Conservation (phyloP, 1,140 invertebrate genomes). For the Zaprionus nigranus region DNA sequence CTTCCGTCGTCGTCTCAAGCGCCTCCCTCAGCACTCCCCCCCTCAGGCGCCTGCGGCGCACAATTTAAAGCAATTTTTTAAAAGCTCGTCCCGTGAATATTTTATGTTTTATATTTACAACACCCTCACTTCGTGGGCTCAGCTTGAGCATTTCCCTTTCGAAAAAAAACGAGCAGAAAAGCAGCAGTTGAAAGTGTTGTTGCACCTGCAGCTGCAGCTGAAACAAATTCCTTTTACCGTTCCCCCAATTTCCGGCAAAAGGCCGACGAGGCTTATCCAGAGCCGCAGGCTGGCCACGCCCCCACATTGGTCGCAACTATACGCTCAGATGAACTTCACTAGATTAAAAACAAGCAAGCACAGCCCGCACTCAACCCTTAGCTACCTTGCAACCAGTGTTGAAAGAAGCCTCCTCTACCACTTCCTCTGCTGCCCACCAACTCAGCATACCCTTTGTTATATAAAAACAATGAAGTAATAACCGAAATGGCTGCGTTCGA, state of each 20-base stretch:
- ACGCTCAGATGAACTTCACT: slow-evolving; percentile 68
- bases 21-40: too few species aligned
- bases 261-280: slow-evolving; percentile 68
- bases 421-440: too few species aligned
- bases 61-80: slow-evolving; percentile 75
- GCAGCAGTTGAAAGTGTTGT: slow-evolving; percentile 32
- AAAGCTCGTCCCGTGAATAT: slow-evolving; percentile 69
- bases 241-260: slow-evolving; percentile 70
- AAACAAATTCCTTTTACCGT: slow-evolving; percentile 50
- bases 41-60: slow-evolving; percentile 11
- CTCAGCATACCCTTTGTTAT: background rate
- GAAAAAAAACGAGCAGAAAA: slow-evolving; percentile 14
- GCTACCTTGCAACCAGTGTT: too few species aligned
- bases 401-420: too few species aligned
- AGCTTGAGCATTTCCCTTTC: slow-evolving; percentile 37
- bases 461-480: slow-evolving; percentile 38
- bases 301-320: slow-evolving; percentile 63
- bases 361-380: too few species aligned
- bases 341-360: slow-evolving; percentile 55
- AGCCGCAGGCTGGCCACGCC: slow-evolving; percentile 47
- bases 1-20: slow-evolving; percentile 19
- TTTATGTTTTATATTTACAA: slow-evolving; percentile 70
- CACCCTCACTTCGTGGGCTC: slow-evolving; percentile 21
- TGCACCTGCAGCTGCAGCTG: slow-evolving; percentile 64
- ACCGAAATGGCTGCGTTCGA: slow-evolving; percentile 42